Conservation (phyloP, 2,888 invertebrate species). For the Pycnomerus fuliginosus region DNA sequence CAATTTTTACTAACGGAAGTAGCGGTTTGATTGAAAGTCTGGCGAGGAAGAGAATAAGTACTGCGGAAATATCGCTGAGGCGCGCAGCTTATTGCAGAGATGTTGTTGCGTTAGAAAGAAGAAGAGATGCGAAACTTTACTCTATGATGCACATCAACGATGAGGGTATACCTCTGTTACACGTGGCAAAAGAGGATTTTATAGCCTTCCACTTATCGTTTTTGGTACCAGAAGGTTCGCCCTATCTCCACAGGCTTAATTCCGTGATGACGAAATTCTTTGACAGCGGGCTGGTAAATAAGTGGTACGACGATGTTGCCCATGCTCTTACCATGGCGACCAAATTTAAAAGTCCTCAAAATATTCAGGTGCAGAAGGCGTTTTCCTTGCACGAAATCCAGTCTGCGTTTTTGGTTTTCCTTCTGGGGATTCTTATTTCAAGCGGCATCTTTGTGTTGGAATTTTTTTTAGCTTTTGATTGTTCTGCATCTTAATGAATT, state of each 20-base stretch:
- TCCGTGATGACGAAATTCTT: conserved; percentile 41
- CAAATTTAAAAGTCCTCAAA: not conserved
- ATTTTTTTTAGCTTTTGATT: too few species aligned
- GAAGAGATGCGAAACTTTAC: conserved; percentile 44
- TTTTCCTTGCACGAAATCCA: conserved; percentile 24
- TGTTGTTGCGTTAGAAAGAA: conserved; percentile 43
- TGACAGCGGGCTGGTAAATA: conserved; percentile 48
- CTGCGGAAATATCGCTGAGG: too few species aligned
- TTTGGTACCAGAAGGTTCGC: conserved; percentile 51
- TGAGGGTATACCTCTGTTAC: conserved; percentile 48
- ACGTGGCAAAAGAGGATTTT: conserved; percentile 54
- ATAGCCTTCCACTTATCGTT: conserved; percentile 51
- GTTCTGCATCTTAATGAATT: too few species aligned
- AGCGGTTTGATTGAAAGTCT: too few species aligned
- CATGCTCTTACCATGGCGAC: conserved; percentile 26
- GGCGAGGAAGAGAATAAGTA: too few species aligned
- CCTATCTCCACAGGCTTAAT: conserved; percentile 48
- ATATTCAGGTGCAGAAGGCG: conserved; percentile 1
- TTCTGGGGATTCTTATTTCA: conserved; percentile 19
- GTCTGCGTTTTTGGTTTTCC: conserved; percentile 22
- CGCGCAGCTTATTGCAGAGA: conserved; percentile 24
- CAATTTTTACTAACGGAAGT: too few species aligned
- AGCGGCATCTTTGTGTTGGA: too few species aligned
- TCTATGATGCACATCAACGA: conserved; percentile 40
- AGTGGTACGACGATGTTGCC: conserved; percentile 49